These are phyloP conservation scores for Bubo bubo DNA, from an alignment of 2,113 vertebrate species.

Conservation along the genomic window DNA sequence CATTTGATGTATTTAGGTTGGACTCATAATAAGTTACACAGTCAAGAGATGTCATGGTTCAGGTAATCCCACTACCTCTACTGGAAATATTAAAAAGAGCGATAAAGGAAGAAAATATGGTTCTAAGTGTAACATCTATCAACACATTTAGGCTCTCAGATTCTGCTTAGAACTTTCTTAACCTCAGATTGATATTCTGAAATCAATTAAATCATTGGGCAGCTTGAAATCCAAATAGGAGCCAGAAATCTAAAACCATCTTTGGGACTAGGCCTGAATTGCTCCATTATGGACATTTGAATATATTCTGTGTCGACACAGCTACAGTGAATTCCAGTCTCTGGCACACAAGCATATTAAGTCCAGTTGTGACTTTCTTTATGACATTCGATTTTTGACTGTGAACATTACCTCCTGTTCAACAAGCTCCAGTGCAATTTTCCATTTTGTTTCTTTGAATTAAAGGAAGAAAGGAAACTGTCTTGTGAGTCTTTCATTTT, in stretches of 20 bases:
- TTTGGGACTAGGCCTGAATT: background rate
- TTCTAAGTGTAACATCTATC: background rate
- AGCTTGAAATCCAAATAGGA: background rate
- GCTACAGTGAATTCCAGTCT: background rate
- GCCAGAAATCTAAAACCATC: background rate
- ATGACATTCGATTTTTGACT: slow-evolving; percentile 62
- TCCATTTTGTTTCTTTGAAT: slow-evolving; percentile 77
- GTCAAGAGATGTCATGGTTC: background rate
- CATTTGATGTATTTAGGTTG: background rate
- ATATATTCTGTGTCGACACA: background rate
- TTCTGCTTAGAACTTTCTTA: background rate
- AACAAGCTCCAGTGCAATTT: slow-evolving; percentile 71
- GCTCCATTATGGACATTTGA: background rate
- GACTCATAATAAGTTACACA: background rate
- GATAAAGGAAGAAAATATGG: background rate
- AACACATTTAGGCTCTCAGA: background rate
- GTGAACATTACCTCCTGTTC: slow-evolving; percentile 58
- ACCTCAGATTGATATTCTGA: background rate
- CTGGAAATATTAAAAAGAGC: background rate
- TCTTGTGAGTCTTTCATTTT: slow-evolving; percentile 73
- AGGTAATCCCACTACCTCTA: background rate
- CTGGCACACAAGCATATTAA: background rate
- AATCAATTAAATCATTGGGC: background rate
- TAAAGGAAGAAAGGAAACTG: slow-evolving; percentile 70
- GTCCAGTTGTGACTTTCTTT: slow-evolving; percentile 28